Evolutionary conservation across 2,113 vertebrate species (phyloP).

Genomic region (Okapia johnstoni): DNA sequence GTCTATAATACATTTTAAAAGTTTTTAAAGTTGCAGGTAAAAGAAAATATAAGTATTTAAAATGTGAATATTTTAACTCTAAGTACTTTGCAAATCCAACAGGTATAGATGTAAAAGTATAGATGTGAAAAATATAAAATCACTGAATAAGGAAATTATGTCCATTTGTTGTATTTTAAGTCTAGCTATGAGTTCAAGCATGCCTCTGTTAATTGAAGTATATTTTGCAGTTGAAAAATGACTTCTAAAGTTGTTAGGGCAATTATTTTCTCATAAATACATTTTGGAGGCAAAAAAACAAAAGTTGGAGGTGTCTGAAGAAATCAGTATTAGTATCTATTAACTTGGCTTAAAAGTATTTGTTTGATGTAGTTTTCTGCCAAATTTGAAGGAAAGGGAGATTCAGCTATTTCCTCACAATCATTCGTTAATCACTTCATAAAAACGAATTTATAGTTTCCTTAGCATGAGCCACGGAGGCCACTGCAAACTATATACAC

Average conservation of each 20-base stretch:
- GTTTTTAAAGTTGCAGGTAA: background rate
- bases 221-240: background rate
- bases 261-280: background rate
- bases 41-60: background rate
- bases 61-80: background rate
- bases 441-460: constrained; percentile 35
- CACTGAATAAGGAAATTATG: background rate
- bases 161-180: background rate
- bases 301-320: background rate
- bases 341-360: constrained; percentile 16
- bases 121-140: background rate
- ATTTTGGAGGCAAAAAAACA: background rate
- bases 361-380: constrained; percentile 31
- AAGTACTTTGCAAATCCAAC: background rate
- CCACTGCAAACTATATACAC: background rate
- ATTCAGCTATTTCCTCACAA: background rate
- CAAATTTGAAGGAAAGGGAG: constrained; percentile 36
- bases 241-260: background rate
- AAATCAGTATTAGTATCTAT: background rate
- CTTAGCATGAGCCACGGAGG: background rate
- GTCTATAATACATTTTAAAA: background rate
- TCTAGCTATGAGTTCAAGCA: background rate
- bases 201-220: background rate
- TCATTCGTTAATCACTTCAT: background rate
- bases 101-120: background rate